Conservation (phyloP, 2,113 vertebrate species). For the Charadrius vociferus region DNA sequence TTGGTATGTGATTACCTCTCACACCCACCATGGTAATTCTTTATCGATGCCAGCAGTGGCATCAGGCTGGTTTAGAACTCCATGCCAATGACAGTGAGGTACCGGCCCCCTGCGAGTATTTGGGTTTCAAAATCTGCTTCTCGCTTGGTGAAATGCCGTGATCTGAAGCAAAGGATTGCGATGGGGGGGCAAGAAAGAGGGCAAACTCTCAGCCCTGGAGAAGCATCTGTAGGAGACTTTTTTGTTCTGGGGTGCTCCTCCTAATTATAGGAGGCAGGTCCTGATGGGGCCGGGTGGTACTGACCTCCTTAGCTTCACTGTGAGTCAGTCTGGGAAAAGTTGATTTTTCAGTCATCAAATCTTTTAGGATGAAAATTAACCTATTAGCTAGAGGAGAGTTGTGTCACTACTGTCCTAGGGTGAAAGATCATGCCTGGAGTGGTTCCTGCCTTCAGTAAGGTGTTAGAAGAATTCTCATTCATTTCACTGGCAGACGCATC, state of each 20-base stretch:
- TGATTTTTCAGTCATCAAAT: neutral
- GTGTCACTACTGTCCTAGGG: neutral
- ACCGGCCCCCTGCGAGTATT: rapidly evolving
- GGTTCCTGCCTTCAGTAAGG: neutral
- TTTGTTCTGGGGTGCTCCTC: neutral
- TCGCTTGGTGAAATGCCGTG: neutral
- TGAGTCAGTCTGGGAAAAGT: neutral
- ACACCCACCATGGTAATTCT: neutral
- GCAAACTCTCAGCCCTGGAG: neutral
- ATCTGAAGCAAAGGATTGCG: neutral
- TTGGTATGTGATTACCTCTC: neutral
- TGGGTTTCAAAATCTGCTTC: neutral
- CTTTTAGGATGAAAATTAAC: neutral
- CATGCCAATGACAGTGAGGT: neutral
- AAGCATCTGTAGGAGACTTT: neutral
- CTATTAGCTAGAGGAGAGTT: neutral
- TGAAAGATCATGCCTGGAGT: neutral
- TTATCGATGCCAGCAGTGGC: neutral
- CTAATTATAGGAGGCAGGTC: neutral
- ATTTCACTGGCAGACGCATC: neutral
- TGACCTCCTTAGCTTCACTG: neutral
- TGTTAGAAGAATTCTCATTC: neutral
- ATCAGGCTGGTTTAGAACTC: neutral
- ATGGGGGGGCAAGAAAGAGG: neutral
- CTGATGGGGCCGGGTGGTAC: neutral